Evolutionary conservation across 2,797 vertebrate species (phyloP).

Genomic region (Lophura swinhoii): DNA sequence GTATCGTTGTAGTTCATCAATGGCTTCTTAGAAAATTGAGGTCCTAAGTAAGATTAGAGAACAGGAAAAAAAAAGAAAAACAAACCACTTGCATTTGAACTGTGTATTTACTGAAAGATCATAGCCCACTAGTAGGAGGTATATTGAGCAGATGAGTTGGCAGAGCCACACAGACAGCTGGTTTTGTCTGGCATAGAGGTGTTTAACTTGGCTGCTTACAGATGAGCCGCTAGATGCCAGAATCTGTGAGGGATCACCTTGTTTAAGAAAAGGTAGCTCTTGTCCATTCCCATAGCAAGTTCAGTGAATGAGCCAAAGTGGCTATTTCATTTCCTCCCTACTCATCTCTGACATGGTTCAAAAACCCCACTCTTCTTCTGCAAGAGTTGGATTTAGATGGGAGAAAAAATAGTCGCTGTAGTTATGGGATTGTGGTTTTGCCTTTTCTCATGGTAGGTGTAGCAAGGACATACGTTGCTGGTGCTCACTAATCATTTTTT

Average conservation of each 20-base stretch:
- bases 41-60: not conserved
- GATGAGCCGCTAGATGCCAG: not conserved
- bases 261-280: slow-evolving; percentile 10
- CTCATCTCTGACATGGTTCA: not conserved
- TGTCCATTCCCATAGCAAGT: not conserved
- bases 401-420: not conserved
- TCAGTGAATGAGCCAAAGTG: not conserved
- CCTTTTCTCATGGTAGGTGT: not conserved
- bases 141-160: not conserved
- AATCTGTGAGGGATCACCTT: slow-evolving; percentile 17
- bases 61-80: not conserved
- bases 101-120: not conserved
- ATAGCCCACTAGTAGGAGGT: not conserved
- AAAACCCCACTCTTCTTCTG: not conserved
- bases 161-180: not conserved
- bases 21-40: not conserved
- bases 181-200: slow-evolving; percentile 29
- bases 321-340: not conserved
- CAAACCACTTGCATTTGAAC: not conserved
- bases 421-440: not conserved
- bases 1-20: not conserved
- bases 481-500: not conserved
- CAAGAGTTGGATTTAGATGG: not conserved
- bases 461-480: not conserved
- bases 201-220: slow-evolving; percentile 30